Conservation (phyloP, 2,888 invertebrate genomes). For the Nomada flava region DNA sequence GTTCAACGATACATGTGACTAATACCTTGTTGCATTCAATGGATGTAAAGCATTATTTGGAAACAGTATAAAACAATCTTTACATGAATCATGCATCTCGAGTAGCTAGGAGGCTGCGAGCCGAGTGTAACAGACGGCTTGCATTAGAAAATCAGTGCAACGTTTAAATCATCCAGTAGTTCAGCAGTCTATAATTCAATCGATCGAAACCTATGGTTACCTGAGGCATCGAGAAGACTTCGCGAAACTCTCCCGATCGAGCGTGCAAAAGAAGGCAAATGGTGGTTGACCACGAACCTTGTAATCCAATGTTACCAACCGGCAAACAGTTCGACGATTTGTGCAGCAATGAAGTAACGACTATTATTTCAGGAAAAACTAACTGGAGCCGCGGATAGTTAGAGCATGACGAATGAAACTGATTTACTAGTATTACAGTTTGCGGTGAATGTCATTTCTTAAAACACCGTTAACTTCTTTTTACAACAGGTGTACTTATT, state of each 20-base stretch:
- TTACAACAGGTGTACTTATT: no score
- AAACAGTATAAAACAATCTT: neutral
- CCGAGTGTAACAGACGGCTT: neutral
- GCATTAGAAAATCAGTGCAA: neutral
- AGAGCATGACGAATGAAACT: neutral
- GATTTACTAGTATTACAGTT: neutral
- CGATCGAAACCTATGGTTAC: neutral
- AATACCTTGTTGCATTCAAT: no score
- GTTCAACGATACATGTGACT: no score
- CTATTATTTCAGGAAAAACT: neutral
- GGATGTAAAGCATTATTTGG: no score
- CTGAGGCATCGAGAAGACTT: neutral
- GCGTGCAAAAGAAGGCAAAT: conserved; percentile 9
- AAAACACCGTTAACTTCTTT: neutral
- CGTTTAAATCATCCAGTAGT: conserved; percentile 1
- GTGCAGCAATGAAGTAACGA: neutral
- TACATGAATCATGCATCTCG: neutral
- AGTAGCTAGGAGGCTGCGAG: neutral
- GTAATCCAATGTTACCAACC: conserved; percentile 3
- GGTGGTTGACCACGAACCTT: conserved; percentile 8
- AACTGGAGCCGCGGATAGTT: neutral
- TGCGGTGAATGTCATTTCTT: neutral
- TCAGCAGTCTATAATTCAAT: neutral
- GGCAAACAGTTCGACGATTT: neutral
- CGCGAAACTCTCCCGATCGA: neutral